phyloP scores from a whole-genome alignment of 53 echinoderm and acorn worm species.

The Echinarachnius parma region DNA sequence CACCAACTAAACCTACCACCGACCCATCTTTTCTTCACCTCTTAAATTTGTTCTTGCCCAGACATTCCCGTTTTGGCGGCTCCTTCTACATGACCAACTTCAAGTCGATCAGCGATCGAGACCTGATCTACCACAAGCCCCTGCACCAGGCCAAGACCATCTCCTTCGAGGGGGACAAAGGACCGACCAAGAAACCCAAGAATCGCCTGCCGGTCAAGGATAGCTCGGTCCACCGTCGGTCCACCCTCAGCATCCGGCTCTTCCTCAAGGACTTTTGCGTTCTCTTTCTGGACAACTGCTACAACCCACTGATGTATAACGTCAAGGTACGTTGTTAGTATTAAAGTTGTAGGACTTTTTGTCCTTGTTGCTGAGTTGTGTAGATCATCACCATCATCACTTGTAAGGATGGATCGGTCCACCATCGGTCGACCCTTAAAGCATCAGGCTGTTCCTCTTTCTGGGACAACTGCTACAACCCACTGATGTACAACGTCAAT shows the following conservation, averaged over 20 bases:
- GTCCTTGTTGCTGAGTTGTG: too few relatives aligned
- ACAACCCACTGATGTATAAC: slow-evolving; percentile 89
- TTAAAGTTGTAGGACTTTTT: neutral
- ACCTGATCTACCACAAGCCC: slow-evolving; percentile 83
- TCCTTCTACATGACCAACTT: slow-evolving; percentile 89
- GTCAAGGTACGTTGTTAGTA: slow-evolving; percentile 69
- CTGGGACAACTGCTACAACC: slow-evolving; percentile 92
- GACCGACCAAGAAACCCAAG: slow-evolving; percentile 77
- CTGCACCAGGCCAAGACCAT: slow-evolving; percentile 69
- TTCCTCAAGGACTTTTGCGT: slow-evolving; percentile 94
- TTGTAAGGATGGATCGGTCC: too few relatives aligned
- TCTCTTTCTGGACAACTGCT: slow-evolving; percentile 92
- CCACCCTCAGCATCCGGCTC: slow-evolving; percentile 84
- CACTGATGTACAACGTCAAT: slow-evolving; percentile 79
- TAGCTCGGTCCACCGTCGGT: slow-evolving; percentile 59
- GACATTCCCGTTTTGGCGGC: slow-evolving; percentile 94
- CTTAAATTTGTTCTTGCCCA: slow-evolving; percentile 2
- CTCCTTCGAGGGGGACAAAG: slow-evolving; percentile 81
- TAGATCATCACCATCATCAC: too few relatives aligned
- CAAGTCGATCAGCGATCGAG: slow-evolving; percentile 90
- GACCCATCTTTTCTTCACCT: too few relatives aligned
- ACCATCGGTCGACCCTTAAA: too few relatives aligned
- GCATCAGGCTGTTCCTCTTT: too few relatives aligned
- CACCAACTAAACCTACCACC: too few relatives aligned
- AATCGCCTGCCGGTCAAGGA: slow-evolving; percentile 90